Evolutionary conservation across 1,140 invertebrate genomes (phyloP).

Genomic region (Drosophila ercepeae): DNA sequence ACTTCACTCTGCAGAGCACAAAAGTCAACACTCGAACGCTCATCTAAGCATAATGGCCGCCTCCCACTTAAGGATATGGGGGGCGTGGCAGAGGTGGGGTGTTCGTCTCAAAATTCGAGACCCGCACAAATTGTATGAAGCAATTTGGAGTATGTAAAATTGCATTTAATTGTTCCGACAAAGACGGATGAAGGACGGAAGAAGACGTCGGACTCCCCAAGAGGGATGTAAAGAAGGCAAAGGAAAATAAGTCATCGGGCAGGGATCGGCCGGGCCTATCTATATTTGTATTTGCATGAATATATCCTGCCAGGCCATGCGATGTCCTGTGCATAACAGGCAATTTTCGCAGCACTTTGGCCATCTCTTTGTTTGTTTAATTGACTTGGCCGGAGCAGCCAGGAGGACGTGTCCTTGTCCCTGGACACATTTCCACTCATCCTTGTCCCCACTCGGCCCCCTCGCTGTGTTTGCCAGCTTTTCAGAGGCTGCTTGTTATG

Average conservation of each 20-base stretch:
- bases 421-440: constrained; percentile 13
- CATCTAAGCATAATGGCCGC: constrained; percentile 46
- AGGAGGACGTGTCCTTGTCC: constrained; percentile 20
- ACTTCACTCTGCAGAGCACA: constrained; percentile 65
- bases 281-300: constrained; percentile 7
- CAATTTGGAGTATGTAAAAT: constrained; percentile 79
- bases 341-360: constrained; percentile 69
- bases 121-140: constrained; percentile 71
- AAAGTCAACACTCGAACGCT: constrained; percentile 57
- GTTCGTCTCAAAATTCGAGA: constrained; percentile 48
- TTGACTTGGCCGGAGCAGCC: constrained; percentile 70
- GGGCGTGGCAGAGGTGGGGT: constrained; percentile 13
- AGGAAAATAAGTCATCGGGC: constrained; percentile 63
- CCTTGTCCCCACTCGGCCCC: background rate
- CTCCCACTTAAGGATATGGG: constrained; percentile 1
- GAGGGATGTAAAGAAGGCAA: background rate
- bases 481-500: constrained; percentile 63
- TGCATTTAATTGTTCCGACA: constrained; percentile 80
- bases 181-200: too few relatives aligned
- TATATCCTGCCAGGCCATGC: constrained; percentile 22
- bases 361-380: constrained; percentile 75
- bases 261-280: constrained; percentile 25
- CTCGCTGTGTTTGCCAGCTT: constrained; percentile 7
- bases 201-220: constrained; percentile 43
- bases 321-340: constrained; percentile 58